These are phyloP conservation scores for Strigamia maritima DNA, from an alignment of 2,888 invertebrate genomes.

Conservation along the genomic window DNA sequence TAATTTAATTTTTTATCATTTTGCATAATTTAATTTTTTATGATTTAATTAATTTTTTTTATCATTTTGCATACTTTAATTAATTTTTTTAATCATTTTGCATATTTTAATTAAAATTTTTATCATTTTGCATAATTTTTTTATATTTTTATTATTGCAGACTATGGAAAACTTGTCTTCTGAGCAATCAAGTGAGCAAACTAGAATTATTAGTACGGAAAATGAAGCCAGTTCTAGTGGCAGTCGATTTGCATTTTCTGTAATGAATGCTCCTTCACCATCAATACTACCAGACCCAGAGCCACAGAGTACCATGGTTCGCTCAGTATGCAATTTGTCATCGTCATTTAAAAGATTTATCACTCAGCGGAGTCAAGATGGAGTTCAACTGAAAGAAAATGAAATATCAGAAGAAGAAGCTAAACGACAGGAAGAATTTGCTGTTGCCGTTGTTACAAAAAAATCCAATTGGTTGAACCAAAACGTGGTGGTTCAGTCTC, in stretches of 20 bases:
- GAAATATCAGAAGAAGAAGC: neutral
- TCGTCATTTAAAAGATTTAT: neutral
- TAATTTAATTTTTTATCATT: no score
- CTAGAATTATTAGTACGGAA: neutral
- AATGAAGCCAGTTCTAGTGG: neutral
- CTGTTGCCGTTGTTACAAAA: neutral
- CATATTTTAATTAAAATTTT: no score
- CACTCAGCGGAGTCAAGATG: neutral
- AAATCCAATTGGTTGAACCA: constrained; percentile 8
- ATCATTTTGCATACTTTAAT: no score
- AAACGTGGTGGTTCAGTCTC: neutral
- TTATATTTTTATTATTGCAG: neutral
- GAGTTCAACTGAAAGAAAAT: neutral
- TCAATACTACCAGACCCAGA: neutral
- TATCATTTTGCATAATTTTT: neutral
- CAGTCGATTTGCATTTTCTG: neutral
- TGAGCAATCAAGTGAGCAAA: neutral
- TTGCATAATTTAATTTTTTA: no score
- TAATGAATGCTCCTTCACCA: neutral
- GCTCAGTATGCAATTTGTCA: neutral
- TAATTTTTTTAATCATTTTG: no score
- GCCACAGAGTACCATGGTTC: neutral
- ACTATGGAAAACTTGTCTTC: neutral
- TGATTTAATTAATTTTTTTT: no score
- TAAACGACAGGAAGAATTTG: neutral